These are phyloP conservation scores for Artemia franciscana DNA, from an alignment of 1,140 invertebrate species.

Conservation along the genomic window DNA sequence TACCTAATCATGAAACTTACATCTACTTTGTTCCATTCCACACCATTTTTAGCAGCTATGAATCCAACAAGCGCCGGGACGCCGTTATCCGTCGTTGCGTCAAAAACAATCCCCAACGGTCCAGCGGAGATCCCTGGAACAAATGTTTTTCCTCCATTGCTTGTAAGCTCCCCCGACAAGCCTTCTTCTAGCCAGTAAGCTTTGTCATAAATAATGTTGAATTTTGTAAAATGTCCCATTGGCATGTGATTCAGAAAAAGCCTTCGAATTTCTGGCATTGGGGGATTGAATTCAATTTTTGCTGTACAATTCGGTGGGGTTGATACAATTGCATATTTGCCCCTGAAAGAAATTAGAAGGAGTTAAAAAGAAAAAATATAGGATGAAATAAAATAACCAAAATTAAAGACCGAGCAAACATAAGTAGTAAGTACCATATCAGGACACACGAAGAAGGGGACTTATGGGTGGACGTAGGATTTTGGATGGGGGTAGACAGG, in stretches of 20 bases:
- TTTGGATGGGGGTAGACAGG: no score
- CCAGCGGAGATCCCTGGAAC: constrained; percentile 15
- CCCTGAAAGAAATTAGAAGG: neutral
- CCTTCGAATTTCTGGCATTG: constrained; percentile 16
- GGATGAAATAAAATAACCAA: no score
- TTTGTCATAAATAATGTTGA: constrained; percentile 21
- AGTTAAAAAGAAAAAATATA: no score
- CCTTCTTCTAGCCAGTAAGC: constrained; percentile 22
- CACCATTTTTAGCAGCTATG: constrained; percentile 19
- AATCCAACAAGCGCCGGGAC: constrained; percentile 24
- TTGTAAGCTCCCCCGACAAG: constrained; percentile 23
- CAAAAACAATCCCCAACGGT: constrained; percentile 22
- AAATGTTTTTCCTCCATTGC: constrained; percentile 17
- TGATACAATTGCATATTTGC: constrained; percentile 11
- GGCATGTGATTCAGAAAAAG: constrained; percentile 19
- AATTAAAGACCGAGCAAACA: no score
- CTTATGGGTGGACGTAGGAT: no score
- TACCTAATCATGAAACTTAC: no score
- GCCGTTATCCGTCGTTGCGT: constrained; percentile 19
- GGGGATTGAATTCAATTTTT: constrained; percentile 19
- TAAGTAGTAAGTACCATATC: no score
- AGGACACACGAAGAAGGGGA: no score
- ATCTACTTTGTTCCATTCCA: constrained; percentile 15
- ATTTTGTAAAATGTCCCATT: constrained; percentile 20
- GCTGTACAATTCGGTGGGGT: constrained; percentile 10